Evolutionary conservation across 2,113 vertebrate genomes (phyloP).

Genomic region (Paradoxurus hermaphroditus): DNA sequence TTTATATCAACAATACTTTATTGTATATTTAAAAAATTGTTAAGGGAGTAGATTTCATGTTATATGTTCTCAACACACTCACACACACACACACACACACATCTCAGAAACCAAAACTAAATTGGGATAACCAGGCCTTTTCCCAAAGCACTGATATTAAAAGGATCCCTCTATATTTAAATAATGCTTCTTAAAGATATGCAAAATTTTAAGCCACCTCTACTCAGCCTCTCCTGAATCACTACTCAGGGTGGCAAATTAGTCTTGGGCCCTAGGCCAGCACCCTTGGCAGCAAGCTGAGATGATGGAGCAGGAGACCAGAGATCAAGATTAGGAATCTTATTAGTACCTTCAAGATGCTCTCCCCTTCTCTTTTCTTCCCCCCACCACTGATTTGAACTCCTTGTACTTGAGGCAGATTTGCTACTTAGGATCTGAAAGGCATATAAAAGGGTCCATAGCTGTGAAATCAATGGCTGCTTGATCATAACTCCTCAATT

Average conservation of each 20-base stretch:
- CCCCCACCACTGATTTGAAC: not conserved
- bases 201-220: not conserved
- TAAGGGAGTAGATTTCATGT: not conserved
- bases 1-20: not conserved
- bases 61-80: not conserved
- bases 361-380: not conserved
- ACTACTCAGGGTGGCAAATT: not conserved
- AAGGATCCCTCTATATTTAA: not conserved
- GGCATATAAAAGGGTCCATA: not conserved
- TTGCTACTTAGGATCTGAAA: not conserved
- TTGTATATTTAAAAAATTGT: not conserved
- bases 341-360: not conserved
- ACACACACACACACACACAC: not conserved
- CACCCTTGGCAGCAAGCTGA: not conserved
- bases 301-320: not conserved
- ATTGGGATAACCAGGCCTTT: not conserved
- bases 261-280: not conserved
- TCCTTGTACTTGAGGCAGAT: not conserved
- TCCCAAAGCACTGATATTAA: not conserved
- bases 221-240: not conserved
- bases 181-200: not conserved
- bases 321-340: not conserved
- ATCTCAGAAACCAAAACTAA: not conserved
- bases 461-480: not conserved
- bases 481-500: not conserved